These are phyloP conservation scores for Endomychus coccineus DNA, from an alignment of 2,888 invertebrate genomes.

Conservation along the genomic window DNA sequence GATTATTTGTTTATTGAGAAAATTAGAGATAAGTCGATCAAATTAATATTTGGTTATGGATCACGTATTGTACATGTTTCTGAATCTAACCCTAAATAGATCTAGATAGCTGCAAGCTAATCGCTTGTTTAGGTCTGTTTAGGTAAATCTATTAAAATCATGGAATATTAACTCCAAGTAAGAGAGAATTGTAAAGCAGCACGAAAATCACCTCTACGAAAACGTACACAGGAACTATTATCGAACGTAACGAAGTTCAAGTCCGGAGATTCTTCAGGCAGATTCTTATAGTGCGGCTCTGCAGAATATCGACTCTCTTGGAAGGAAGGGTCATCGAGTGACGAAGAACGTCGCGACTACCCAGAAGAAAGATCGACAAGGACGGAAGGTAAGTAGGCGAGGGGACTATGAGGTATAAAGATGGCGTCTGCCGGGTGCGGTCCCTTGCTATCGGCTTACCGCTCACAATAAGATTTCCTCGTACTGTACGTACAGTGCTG, in stretches of 20 bases:
- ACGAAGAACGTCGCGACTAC: slow-evolving; percentile 17
- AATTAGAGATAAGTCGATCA: too few relatives aligned
- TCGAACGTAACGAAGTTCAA: slow-evolving; percentile 20
- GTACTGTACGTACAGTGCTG: slow-evolving; percentile 38
- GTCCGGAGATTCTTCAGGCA: slow-evolving; percentile 36
- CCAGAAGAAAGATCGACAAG: slow-evolving; percentile 17
- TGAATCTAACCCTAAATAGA: too few relatives aligned
- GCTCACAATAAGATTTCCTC: slow-evolving; percentile 44
- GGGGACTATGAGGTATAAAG: slow-evolving; percentile 36
- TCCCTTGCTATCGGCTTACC: slow-evolving; percentile 42
- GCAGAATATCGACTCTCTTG: slow-evolving; percentile 43
- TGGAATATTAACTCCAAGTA: too few relatives aligned
- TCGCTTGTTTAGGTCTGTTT: too few relatives aligned
- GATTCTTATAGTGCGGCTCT: slow-evolving; percentile 39
- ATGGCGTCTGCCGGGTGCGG: slow-evolving; percentile 32
- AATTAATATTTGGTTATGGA: too few relatives aligned
- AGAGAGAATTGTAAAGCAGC: too few relatives aligned
- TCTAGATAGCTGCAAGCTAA: too few relatives aligned
- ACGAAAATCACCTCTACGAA: slow-evolving; percentile 5
- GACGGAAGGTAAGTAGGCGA: slow-evolving; percentile 25
- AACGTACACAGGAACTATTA: slow-evolving; percentile 13
- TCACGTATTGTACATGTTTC: too few relatives aligned
- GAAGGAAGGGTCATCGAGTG: slow-evolving; percentile 30
- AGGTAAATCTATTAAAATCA: too few relatives aligned
- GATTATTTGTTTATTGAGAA: too few relatives aligned